Conservation (phyloP, 2,888 invertebrate species). For the Marronus borbonicus region DNA sequence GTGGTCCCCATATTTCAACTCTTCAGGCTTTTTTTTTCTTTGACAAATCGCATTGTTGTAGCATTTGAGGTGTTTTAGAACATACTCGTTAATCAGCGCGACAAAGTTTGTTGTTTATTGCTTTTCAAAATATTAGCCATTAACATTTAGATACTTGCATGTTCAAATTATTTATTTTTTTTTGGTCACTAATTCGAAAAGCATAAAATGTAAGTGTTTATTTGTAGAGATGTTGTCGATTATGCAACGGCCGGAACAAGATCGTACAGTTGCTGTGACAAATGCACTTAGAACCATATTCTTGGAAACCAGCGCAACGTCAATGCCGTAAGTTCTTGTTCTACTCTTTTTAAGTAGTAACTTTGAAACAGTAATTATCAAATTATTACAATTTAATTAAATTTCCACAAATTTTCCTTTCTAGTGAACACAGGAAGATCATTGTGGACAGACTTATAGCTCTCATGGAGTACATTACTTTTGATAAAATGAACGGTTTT, state of each 20-base stretch:
- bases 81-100: no score
- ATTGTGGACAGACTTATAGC: slow-evolving; percentile 76
- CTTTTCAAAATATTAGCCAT: no score
- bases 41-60: no score
- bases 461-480: slow-evolving; percentile 73
- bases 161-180: no score
- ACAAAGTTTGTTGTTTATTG: no score
- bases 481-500: slow-evolving; percentile 76
- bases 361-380: not conserved
- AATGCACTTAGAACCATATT: slow-evolving; percentile 85
- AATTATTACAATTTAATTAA: not conserved
- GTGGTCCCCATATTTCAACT: no score
- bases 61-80: no score
- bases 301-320: slow-evolving; percentile 69
- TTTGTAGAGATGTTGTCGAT: slow-evolving; percentile 77
- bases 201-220: not conserved
- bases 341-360: slow-evolving; percentile 10
- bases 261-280: slow-evolving; percentile 82
- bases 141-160: no score
- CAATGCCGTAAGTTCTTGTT: slow-evolving; percentile 25
- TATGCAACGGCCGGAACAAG: slow-evolving; percentile 86
- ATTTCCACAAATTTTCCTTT: slow-evolving; percentile 51
- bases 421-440: slow-evolving; percentile 72
- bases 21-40: no score
- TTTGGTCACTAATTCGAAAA: no score